Evolutionary conservation across 2,888 invertebrate genomes (phyloP).

Genomic region (Busseola fusca): DNA sequence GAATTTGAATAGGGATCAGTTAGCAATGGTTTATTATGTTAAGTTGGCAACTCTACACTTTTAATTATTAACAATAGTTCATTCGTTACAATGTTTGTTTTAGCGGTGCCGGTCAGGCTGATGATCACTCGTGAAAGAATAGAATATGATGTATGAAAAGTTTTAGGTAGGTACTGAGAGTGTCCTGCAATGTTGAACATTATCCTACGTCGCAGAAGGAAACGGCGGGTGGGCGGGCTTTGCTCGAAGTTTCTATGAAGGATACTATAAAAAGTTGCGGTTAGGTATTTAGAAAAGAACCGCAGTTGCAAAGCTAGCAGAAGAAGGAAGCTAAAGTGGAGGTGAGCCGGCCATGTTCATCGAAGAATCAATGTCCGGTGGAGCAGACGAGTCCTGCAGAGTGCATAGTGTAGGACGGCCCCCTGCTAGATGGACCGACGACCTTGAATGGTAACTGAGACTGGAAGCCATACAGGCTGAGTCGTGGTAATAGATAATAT

Average conservation of each 20-base stretch:
- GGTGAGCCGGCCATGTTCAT: too few relatives aligned
- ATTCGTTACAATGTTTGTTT: background rate
- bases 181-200: background rate
- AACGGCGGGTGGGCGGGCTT: too few relatives aligned
- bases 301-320: too few relatives aligned
- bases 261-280: background rate
- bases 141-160: background rate
- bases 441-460: background rate
- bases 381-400: too few relatives aligned
- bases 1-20: conserved; percentile 5
- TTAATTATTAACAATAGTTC: background rate
- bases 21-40: background rate
- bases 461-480: too few relatives aligned
- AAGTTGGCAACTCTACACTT: background rate
- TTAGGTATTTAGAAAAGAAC: too few relatives aligned
- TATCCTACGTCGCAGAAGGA: background rate
- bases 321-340: too few relatives aligned
- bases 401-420: background rate
- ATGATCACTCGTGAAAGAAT: background rate
- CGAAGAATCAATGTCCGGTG: too few relatives aligned
- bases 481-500: too few relatives aligned
- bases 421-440: background rate
- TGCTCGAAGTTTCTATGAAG: background rate
- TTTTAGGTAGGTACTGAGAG: background rate
- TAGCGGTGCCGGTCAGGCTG: background rate